These are phyloP conservation scores for Sycophila sp. DNA, from an alignment of 1,140 invertebrate species.

Conservation along the genomic window DNA sequence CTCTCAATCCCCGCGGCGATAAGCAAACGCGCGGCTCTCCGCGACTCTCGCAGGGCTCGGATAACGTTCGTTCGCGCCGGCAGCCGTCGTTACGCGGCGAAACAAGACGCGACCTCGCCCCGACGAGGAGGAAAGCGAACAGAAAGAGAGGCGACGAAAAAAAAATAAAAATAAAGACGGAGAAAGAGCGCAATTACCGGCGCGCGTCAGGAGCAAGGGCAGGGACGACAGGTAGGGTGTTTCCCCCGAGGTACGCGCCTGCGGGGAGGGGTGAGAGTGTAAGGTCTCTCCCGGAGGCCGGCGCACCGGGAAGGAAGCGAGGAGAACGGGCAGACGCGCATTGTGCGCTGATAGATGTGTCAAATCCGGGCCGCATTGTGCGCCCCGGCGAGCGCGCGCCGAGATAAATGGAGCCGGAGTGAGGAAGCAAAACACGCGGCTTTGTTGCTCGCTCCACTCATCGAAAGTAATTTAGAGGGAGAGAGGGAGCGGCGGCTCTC, in stretches of 20 bases:
- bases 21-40: background rate
- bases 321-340: conserved; percentile 50
- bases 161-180: background rate
- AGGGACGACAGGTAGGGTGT: background rate
- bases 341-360: conserved; percentile 70
- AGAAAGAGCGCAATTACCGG: conserved; percentile 16
- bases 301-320: conserved; percentile 37
- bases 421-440: conserved; percentile 69
- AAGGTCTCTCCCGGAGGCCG: background rate
- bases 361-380: conserved; percentile 68
- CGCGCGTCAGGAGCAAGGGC: background rate
- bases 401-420: conserved; percentile 68
- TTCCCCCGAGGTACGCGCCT: background rate
- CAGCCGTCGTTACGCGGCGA: background rate
- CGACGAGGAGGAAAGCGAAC: background rate
- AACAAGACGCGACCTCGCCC: background rate
- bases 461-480: conserved; percentile 62
- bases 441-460: conserved; percentile 64
- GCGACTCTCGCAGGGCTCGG: too few species aligned
- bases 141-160: background rate
- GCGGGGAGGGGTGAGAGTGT: conserved; percentile 24
- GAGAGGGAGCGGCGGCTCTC: background rate
- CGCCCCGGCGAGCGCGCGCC: conserved; percentile 36
- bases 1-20: background rate
- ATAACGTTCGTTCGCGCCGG: background rate